These are phyloP conservation scores for Lochmaea crataegi DNA, from an alignment of 2,888 invertebrate genomes.

Conservation along the genomic window DNA sequence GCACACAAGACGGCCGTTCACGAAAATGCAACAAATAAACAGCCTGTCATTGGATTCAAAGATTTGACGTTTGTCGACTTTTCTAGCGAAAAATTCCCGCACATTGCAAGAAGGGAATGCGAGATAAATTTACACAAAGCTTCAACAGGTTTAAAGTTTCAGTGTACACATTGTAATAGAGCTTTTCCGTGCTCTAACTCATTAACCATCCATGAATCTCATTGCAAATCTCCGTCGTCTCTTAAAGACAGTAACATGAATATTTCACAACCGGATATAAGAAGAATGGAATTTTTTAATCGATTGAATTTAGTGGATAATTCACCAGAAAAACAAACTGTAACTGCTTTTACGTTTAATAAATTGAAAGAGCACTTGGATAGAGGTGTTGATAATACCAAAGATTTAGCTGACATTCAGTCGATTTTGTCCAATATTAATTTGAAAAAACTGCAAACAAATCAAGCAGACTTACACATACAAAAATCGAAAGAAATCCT, in stretches of 20 bases:
- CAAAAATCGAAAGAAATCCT: conserved; percentile 39
- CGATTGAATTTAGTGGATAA: conserved; percentile 82
- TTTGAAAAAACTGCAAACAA: conserved; percentile 72
- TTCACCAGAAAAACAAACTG: conserved; percentile 64
- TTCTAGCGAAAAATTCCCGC: conserved; percentile 81
- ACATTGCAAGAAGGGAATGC: conserved; percentile 79
- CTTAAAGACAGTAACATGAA: conserved; percentile 59
- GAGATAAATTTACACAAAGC: conserved; percentile 76
- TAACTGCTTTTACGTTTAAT: conserved; percentile 42
- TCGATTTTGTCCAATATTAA: conserved; percentile 85
- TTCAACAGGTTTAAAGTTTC: conserved; percentile 70
- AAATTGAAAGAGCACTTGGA: conserved; percentile 56
- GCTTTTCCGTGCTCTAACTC: conserved; percentile 80
- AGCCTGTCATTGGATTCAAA: conserved; percentile 74
- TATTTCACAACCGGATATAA: conserved; percentile 70
- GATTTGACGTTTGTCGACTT: conserved; percentile 85
- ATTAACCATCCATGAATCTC: conserved; percentile 74
- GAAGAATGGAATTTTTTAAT: conserved; percentile 84
- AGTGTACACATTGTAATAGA: conserved; percentile 76
- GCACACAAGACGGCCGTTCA: conserved; percentile 77
- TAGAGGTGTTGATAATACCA: conserved; percentile 68
- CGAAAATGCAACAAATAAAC: conserved; percentile 58
- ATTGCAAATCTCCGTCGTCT: conserved; percentile 61
- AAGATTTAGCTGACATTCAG: conserved; percentile 88
- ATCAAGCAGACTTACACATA: conserved; percentile 47